Conservation (phyloP, 2,888 invertebrate species). For the Blastobasis adustella region DNA sequence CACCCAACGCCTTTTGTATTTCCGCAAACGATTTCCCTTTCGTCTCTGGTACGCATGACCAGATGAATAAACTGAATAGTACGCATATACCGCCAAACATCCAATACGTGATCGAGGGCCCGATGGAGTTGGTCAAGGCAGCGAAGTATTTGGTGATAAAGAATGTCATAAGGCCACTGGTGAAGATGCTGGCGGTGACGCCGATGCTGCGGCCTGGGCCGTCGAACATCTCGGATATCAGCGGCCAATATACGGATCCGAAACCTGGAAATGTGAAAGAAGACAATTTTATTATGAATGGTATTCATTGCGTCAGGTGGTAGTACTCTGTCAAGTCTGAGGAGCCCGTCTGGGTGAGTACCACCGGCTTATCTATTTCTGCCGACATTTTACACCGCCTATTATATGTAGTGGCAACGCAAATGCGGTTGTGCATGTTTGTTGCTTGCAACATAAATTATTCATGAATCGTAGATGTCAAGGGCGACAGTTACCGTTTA, state of each 20-base stretch:
- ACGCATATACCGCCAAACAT: conserved; percentile 29
- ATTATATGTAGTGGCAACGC: too few relatives aligned
- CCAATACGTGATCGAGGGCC: conserved; percentile 40
- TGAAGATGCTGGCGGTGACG: conserved; percentile 19
- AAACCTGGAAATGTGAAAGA: conserved; percentile 30
- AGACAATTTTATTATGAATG: neutral
- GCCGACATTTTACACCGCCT: neutral
- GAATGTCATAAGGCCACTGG: conserved; percentile 24
- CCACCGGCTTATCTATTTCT: too few relatives aligned
- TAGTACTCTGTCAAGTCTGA: too few relatives aligned
- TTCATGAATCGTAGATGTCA: too few relatives aligned
- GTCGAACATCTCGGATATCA: conserved; percentile 44
- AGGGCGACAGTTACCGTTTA: too few relatives aligned
- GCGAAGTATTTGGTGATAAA: conserved; percentile 39
- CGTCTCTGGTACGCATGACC: conserved; percentile 46
- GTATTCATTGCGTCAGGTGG: neutral
- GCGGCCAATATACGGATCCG: conserved; percentile 41
- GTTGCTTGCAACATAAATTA: too few relatives aligned
- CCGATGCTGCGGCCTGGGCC: conserved; percentile 37
- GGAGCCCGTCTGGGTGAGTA: too few relatives aligned
- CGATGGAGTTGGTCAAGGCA: conserved; percentile 23
- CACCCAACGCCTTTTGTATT: conserved; percentile 38
- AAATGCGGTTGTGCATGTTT: too few relatives aligned
- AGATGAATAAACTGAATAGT: conserved; percentile 23
- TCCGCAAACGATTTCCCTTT: conserved; percentile 49